These are phyloP conservation scores for Papilio xuthus DNA, from an alignment of 1,140 invertebrate species.

Conservation along the genomic window DNA sequence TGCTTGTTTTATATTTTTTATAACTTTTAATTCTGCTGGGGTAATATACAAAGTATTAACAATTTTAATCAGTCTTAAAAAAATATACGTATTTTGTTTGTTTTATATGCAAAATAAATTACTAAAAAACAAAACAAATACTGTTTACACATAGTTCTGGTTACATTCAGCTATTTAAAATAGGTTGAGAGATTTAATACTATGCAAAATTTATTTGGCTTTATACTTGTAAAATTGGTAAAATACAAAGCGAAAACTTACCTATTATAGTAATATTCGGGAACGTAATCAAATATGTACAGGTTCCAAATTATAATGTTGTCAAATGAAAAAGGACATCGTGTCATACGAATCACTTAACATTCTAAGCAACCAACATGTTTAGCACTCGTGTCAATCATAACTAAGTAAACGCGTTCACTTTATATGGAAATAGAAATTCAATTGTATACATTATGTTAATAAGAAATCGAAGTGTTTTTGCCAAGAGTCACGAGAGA, in stretches of 20 bases:
- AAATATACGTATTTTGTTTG: too few relatives aligned
- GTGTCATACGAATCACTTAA: background rate
- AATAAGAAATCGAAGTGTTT: background rate
- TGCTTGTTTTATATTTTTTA: background rate
- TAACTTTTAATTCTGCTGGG: too few relatives aligned
- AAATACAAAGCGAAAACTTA: background rate
- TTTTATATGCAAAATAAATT: too few relatives aligned
- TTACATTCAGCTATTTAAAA: too few relatives aligned
- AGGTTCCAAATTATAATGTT: background rate
- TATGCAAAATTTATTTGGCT: too few relatives aligned
- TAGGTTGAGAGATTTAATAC: too few relatives aligned
- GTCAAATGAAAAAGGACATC: background rate
- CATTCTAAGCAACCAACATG: background rate
- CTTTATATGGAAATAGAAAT: background rate
- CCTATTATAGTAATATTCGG: too few relatives aligned
- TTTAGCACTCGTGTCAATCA: background rate
- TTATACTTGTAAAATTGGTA: background rate
- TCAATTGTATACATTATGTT: background rate
- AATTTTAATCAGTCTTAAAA: too few relatives aligned
- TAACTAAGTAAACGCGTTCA: background rate
- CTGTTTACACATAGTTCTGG: too few relatives aligned
- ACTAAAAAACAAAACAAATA: too few relatives aligned
- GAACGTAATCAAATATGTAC: background rate
- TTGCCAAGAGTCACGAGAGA: background rate
- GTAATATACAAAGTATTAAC: too few relatives aligned